Base-by-base conservation (phyloP, 2,888 invertebrate genomes). In the Agrilus biguttatus region DNA sequence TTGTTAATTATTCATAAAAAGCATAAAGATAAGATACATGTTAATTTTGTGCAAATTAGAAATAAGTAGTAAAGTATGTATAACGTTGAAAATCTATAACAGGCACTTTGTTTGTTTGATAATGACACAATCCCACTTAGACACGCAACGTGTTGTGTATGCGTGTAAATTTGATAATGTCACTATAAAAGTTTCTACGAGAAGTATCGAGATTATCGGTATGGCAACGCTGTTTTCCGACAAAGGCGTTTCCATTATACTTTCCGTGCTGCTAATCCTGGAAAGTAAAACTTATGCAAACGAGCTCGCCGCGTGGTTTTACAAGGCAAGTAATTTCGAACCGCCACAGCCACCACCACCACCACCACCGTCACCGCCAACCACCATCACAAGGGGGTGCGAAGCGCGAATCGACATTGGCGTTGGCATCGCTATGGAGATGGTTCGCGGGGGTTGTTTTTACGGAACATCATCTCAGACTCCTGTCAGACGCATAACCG, bases 261-360 rank as follows among this genome's bases (percentile, higher is more conserved):
- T 62, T 63, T 62, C 59, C 57, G 55, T 55, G 59, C 57, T 63
- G 63, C 65, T 66, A 65, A 66, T 66, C 63, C 63, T 62, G 60
- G 61, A 62, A 64, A 64, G 63, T 65, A 63, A 65, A 66, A 66
- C 63, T 65, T 65, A 66, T 65, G 65, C 65, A 65, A 66, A 66
- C 63, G 63, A 64, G 61, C 54, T 61, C 58, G 61, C 61, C 62
- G 60, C 62, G 61, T 65, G 63, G 65, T 65, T 65, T 63, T 65
- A 65, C 66, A 66, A 63, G 63, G 59, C 54, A 59, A 61, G 63
- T 62, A 63, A 64, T 65, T 64, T 64, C 56, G 49, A 52, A 47
- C 43, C 47, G 40, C 33, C 28, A 33, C 34, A 23, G 33, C 39
- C 42, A 35, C 43, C 28, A 33, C 34, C 33, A 36, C 39, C 42